Percentiles rank a stretch among this genome's conserved stretches.
phyloP scores from a whole-genome alignment of 2,888 invertebrate genomes.

The Hemithea aestivaria region DNA sequence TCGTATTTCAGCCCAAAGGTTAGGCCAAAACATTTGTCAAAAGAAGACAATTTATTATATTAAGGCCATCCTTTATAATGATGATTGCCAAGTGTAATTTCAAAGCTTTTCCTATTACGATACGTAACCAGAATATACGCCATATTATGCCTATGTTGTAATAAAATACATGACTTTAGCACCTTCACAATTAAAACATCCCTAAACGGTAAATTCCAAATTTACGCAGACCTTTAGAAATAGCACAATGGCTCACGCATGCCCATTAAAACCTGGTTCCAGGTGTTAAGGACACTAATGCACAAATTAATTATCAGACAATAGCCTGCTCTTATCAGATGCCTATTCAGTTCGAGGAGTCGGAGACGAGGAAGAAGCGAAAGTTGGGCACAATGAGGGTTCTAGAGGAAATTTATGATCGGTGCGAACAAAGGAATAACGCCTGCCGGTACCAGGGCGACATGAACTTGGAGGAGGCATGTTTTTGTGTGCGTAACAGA shows the following conservation, averaged over 20 bases:
- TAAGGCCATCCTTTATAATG: no score
- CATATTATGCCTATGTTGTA: no score
- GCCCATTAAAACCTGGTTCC: conserved; percentile 30
- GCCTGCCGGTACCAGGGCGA: conserved; percentile 6
- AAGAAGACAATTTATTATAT: not conserved
- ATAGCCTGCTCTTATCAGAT: conserved; percentile 54
- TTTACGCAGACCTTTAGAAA: conserved; percentile 22
- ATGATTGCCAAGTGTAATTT: no score
- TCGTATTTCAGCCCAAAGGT: no score
- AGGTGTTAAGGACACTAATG: conserved; percentile 59
- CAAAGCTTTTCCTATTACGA: no score
- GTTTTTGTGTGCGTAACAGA: not conserved
- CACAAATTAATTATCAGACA: conserved; percentile 69
- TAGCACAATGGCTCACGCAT: conserved; percentile 32
- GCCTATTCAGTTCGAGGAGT: conserved; percentile 45
- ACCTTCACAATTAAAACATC: conserved; percentile 11
- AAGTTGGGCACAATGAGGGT: conserved; percentile 38
- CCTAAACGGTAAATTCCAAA: conserved; percentile 11
- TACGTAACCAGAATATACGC: no score
- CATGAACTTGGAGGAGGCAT: conserved; percentile 3
- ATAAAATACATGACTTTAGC: conserved; percentile 1
- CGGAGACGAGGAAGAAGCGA: conserved; percentile 29
- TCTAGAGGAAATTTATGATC: conserved; percentile 1
- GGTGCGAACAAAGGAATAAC: conserved; percentile 18
- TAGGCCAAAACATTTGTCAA: not conserved